Base-by-base conservation (phyloP, 2,797 vertebrate species). In the Geotrypetes seraphini region DNA sequence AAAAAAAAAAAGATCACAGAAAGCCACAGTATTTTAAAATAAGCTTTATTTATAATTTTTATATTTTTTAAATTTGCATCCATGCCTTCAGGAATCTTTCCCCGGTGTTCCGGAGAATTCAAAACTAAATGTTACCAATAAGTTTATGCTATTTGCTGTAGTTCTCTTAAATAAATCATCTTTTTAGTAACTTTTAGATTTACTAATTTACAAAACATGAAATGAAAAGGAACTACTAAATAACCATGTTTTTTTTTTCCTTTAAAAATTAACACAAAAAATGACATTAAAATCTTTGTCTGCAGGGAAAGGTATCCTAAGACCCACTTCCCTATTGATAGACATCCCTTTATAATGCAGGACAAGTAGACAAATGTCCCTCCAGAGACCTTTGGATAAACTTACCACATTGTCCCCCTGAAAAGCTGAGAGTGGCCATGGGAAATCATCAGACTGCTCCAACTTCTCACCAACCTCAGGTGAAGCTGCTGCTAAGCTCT, bases 21-120 rank as follows among this genome's bases (percentile, higher is more conserved):
- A 39, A 43, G 71, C 61, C 19, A 21, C 44, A 5, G 15, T 94
- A 94, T 91, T 95, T 96, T 93, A 93, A 96, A 97, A 97, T 95
- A 96, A 90, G 84, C 80, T 91, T 96, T 88, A 92, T 92, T 92
- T 91, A 86, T 84, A 79, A 84, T 78, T 81, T 85, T 72, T 57
- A 69, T 80, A 78, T 61, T 60, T 63, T 73, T 78, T 75, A 64
- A 79, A 83, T 80, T 88, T 81, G 85, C 86, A 90, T 90, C 80
- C 86, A 90, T 91, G 91, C 91, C 88, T 87, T 88, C 54, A 64
- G 76, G 78, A 78, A 81, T 75, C 73, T 66, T 74, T 84, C 81
- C 65, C 75, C 12, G 5, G 52, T 40, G 45, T 0, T 1, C 11
- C 23, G 66, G 70, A 66, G 66, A 71, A 70, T 72, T 75, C 68